phyloP scores from a whole-genome alignment of 2,113 vertebrate species.

The Amphiprion ocellaris region DNA sequence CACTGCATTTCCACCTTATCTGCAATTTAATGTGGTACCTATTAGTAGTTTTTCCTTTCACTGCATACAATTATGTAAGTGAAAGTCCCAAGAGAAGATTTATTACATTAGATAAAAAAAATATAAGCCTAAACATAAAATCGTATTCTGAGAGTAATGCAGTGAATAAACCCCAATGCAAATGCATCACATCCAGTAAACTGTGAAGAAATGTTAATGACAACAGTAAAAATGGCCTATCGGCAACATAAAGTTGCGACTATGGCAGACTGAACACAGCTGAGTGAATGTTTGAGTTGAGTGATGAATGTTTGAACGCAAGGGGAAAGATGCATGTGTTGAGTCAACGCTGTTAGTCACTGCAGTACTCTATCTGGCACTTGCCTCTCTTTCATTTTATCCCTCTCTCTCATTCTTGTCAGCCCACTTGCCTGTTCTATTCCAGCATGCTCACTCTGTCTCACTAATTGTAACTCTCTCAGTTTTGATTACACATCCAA shows the following conservation, averaged over 20 bases:
- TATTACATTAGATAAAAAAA: conserved; percentile 1
- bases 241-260: conserved; percentile 41
- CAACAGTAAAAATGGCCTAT: conserved; percentile 50
- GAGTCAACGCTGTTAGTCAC: conserved; percentile 44
- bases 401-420: conserved; percentile 29
- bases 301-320: conserved; percentile 47
- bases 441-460: conserved; percentile 35
- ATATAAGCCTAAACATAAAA: conserved; percentile 10
- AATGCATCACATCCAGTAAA: not conserved
- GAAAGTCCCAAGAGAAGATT: not conserved
- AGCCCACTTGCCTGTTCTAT: conserved; percentile 28
- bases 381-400: conserved; percentile 11
- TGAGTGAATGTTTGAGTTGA: conserved; percentile 48
- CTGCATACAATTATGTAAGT: not conserved
- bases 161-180: conserved; percentile 1
- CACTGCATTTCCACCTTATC: conserved; percentile 44
- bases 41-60: not conserved
- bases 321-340: conserved; percentile 9
- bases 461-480: conserved; percentile 59
- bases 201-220: conserved; percentile 21
- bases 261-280: conserved; percentile 23
- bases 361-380: conserved; percentile 39
- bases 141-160: conserved; percentile 8
- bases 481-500: conserved; percentile 59
- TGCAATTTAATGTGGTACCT: conserved; percentile 4